Evolutionary conservation across 2,797 vertebrate genomes (phyloP).

Genomic region (Bryconaethiops microstoma): DNA sequence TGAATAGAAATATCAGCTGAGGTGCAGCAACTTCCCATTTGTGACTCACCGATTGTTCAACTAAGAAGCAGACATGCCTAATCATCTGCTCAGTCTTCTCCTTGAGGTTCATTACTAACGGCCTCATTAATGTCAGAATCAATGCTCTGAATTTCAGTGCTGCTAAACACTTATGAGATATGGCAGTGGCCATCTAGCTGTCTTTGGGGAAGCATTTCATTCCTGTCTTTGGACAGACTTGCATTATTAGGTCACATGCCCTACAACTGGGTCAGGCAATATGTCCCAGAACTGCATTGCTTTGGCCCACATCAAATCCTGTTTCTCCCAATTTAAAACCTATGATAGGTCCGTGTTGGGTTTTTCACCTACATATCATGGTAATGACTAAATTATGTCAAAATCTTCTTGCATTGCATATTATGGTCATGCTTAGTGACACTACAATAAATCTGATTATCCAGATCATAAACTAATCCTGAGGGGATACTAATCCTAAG

Average conservation of each 20-base stretch:
- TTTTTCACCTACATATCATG: no score
- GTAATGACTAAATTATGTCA: no score
- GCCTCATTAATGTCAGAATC: not conserved
- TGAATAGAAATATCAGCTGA: not conserved
- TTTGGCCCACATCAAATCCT: not conserved
- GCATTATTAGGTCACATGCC: no score
- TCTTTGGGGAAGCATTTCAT: not conserved
- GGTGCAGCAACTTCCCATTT: not conserved
- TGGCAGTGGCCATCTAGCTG: not conserved
- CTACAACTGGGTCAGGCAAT: not conserved
- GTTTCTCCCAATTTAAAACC: not conserved
- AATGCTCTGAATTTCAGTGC: not conserved
- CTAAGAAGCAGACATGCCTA: not conserved
- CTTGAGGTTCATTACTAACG: not conserved
- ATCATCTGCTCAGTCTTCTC: not conserved
- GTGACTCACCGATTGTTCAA: not conserved
- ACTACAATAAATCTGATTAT: not conserved
- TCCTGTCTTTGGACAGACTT: not conserved
- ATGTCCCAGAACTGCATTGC: not conserved
- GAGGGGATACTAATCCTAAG: not conserved
- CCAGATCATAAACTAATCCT: not conserved
- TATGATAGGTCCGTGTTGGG: no score
- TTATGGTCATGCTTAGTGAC: no score
- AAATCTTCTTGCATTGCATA: no score
- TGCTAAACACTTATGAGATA: not conserved